A percentile compares a stretch with the other conserved stretches of the same genome.
Conservation (phyloP, 1,140 invertebrate species). For the Danaus melanippus region DNA sequence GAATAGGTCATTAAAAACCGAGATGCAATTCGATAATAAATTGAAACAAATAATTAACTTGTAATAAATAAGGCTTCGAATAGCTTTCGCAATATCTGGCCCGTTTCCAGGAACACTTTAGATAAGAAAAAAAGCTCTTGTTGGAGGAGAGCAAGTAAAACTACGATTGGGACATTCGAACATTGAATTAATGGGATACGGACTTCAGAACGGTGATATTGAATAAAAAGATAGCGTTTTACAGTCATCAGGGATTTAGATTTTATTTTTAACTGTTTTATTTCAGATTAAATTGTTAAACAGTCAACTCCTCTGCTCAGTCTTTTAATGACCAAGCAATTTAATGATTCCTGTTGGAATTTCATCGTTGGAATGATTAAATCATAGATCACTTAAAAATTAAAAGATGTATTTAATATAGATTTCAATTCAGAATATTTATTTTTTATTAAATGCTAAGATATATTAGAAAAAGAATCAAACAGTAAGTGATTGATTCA, state of each 20-base stretch:
- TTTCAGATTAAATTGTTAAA: neutral
- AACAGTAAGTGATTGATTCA: too few species aligned
- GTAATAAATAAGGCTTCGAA: constrained; percentile 47
- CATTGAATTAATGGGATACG: constrained; percentile 37
- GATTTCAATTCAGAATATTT: too few species aligned
- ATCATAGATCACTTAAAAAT: too few species aligned
- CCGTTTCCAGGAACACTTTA: constrained; percentile 41
- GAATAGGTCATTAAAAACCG: constrained; percentile 1
- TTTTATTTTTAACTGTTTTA: constrained; percentile 8
- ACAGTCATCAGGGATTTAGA: constrained; percentile 18
- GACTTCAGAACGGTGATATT: constrained; percentile 24
- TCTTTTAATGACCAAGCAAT: constrained; percentile 1
- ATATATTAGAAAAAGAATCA: too few species aligned
- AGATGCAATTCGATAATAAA: constrained; percentile 27
- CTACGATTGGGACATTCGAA: constrained; percentile 35
- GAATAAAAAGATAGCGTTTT: constrained; percentile 25
- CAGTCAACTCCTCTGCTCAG: too few species aligned
- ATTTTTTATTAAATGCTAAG: too few species aligned
- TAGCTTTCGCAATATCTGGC: constrained; percentile 38
- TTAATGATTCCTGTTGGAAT: neutral
- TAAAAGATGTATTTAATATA: too few species aligned
- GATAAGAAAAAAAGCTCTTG: constrained; percentile 46
- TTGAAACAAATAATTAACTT: constrained; percentile 52
- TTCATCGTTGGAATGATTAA: too few species aligned
- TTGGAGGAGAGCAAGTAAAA: constrained; percentile 29